phyloP scores from a whole-genome alignment of 2,113 vertebrate species.

The Chrysochloris asiatica region DNA sequence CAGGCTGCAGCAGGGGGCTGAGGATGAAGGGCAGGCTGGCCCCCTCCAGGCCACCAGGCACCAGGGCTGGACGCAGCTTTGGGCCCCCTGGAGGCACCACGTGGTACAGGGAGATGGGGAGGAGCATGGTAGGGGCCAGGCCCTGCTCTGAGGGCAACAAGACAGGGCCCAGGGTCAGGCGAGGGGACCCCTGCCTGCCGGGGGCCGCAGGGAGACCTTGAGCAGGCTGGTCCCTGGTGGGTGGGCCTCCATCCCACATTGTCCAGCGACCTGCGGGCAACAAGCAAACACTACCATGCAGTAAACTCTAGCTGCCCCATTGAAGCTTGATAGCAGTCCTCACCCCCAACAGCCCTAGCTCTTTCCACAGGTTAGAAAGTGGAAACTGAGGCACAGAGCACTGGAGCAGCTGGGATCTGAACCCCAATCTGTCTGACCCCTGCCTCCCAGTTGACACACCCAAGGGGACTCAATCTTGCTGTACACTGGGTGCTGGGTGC shows the following conservation, averaged over 20 bases:
- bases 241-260: constrained; percentile 79
- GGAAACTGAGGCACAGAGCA: not conserved
- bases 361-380: not conserved
- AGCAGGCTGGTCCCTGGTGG: constrained; percentile 4
- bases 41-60: constrained; percentile 65
- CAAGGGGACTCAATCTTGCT: not conserved
- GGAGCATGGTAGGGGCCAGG: constrained; percentile 86
- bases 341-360: too few relatives aligned
- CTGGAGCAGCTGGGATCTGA: not conserved
- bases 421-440: not conserved
- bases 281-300: not conserved
- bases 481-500: fast-evolving
- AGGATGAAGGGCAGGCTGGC: constrained; percentile 81
- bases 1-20: constrained; percentile 74
- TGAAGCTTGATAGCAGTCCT: not conserved
- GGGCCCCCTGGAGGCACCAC: constrained; percentile 78
- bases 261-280: constrained; percentile 66
- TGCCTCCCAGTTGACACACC: not conserved
- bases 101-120: constrained; percentile 86
- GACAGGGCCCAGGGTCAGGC: constrained; percentile 33
- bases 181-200: constrained; percentile 58
- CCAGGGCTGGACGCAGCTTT: constrained; percentile 70
- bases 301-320: fast-evolving
- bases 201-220: constrained; percentile 20
- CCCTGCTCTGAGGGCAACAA: constrained; percentile 76